Evolutionary conservation across 2,113 vertebrate genomes (phyloP).

Genomic region (human (Homo sapiens)): GRCh38 chr14:75077001-75077500

Average conservation of each 20-base stretch:
- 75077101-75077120: not conserved
- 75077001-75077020: not conserved
- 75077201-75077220: not conserved
- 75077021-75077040: not conserved
- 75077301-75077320: not conserved
- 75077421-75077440: not conserved
- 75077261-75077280: not conserved
- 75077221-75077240: not conserved
- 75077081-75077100: not conserved
- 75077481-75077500: not conserved
- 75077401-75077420: not conserved
- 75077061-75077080: not conserved
- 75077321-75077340: not conserved
- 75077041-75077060: not conserved
- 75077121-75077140: conserved; percentile 15
- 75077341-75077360: not conserved
- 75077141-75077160: not conserved
- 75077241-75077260: not conserved
- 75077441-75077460: not conserved
- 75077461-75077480: not conserved
- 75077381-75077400: not conserved
- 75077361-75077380: not conserved
- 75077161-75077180: not conserved
- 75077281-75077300: not conserved
- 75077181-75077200: not conserved